Conservation (phyloP, 2,797 vertebrate species). For the Sebastes reedi region DNA sequence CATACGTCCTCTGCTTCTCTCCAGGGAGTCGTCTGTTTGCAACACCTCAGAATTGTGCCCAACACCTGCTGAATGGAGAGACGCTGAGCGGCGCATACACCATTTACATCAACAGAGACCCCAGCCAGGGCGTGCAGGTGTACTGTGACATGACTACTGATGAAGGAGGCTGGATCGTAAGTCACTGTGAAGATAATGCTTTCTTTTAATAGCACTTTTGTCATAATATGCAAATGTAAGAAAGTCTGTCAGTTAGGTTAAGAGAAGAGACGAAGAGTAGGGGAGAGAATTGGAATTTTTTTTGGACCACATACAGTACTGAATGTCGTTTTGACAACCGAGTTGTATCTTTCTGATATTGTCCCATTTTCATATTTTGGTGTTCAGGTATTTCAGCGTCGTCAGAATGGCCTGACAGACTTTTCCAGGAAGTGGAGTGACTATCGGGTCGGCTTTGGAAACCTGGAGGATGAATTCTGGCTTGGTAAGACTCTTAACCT, state of each 20-base stretch:
- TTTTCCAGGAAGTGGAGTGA: conserved; percentile 97
- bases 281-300: not conserved
- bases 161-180: conserved; percentile 97
- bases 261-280: not conserved
- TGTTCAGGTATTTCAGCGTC: conserved; percentile 93
- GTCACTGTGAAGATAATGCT: conserved; percentile 61
- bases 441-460: conserved; percentile 94
- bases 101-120: conserved; percentile 93
- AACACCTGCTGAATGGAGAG: conserved; percentile 96
- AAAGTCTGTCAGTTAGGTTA: not conserved
- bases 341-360: not conserved
- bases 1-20: conserved; percentile 2
- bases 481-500: conserved; percentile 84
- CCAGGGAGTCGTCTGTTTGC: conserved; percentile 93
- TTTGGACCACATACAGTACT: not conserved
- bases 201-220: not conserved
- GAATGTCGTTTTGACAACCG: not conserved
- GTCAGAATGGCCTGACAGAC: conserved; percentile 96
- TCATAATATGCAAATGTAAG: not conserved
- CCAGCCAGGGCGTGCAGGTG: conserved; percentile 90
- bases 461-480: conserved; percentile 98
- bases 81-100: conserved; percentile 91
- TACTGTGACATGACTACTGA: conserved; percentile 98
- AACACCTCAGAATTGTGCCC: conserved; percentile 95
- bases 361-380: not conserved